Conservation (phyloP, 2,113 vertebrate species). For the Columba janthina region DNA sequence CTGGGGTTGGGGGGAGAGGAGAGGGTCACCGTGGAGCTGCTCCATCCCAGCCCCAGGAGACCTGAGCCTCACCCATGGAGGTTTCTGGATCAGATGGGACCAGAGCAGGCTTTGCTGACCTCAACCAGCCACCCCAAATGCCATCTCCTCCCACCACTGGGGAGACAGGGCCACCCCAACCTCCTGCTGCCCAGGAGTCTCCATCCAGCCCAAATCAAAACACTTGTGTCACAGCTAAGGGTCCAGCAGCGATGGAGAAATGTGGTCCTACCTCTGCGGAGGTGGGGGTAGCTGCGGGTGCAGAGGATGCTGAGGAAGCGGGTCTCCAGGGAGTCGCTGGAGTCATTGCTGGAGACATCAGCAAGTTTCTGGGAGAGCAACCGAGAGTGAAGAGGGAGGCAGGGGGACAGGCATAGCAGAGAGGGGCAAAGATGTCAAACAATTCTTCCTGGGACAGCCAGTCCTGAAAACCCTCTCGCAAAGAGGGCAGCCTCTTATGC, state of each 20-base stretch:
- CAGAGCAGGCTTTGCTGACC: not conserved
- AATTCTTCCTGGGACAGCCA: not conserved
- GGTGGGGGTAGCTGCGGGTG: slow-evolving; percentile 91
- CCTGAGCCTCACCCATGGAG: accelerated
- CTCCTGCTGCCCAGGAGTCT: not conserved
- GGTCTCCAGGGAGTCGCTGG: slow-evolving; percentile 84
- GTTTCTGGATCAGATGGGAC: not conserved
- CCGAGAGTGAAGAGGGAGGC: not conserved
- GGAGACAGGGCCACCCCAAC: not conserved
- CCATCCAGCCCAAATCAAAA: not conserved
- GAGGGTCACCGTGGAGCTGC: not conserved
- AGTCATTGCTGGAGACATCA: slow-evolving; percentile 85
- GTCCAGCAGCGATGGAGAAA: not conserved
- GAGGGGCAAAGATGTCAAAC: not conserved
- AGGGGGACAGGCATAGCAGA: accelerated
- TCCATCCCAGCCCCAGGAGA: not conserved
- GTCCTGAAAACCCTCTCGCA: not conserved
- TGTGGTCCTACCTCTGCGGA: slow-evolving; percentile 83
- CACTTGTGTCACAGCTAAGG: not conserved
- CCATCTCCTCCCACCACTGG: not conserved
- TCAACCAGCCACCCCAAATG: not conserved
- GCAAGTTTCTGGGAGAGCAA: slow-evolving; percentile 83
- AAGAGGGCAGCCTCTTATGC: not conserved
- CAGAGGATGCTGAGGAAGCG: slow-evolving; percentile 94
- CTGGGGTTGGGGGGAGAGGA: slow-evolving; percentile 65